Percentiles rank a stretch among this genome's conserved stretches.
These are phyloP conservation scores for Rhodeus uyekii DNA, from an alignment of 2,797 vertebrate species.

Conservation along the genomic window DNA sequence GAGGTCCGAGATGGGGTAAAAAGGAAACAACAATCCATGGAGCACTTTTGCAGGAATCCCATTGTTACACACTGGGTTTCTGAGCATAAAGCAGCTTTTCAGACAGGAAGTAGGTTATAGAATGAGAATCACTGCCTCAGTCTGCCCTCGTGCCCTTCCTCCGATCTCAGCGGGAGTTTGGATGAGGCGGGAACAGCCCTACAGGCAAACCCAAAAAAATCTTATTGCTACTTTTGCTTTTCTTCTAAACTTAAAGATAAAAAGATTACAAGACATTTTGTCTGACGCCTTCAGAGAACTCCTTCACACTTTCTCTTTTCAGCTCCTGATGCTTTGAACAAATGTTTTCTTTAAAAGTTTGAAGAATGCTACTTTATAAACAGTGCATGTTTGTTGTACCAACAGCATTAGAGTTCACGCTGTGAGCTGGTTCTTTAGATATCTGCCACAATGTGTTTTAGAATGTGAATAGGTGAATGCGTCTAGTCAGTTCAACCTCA, in stretches of 20 bases:
- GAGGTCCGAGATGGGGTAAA: neutral
- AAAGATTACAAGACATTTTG: conserved; percentile 22
- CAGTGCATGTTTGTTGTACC: conserved; percentile 1
- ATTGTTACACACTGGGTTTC: neutral
- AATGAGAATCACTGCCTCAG: conserved; percentile 14
- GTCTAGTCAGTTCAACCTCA: neutral
- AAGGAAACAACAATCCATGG: conserved; percentile 62
- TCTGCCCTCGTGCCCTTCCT: conserved; percentile 7
- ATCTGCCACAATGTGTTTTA: neutral
- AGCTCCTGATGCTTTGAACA: conserved; percentile 7
- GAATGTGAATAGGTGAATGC: neutral
- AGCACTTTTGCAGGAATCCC: conserved; percentile 58
- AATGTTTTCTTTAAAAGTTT: conserved; percentile 7
- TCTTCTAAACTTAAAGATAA: conserved; percentile 38
- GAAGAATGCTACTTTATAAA: conserved; percentile 23
- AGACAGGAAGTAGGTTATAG: conserved; percentile 34
- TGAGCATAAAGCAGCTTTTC: conserved; percentile 4
- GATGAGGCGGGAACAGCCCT: conserved; percentile 54
- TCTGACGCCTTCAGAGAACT: conserved; percentile 6
- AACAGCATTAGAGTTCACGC: neutral
- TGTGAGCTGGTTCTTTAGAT: conserved; percentile 13
- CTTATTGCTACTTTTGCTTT: conserved; percentile 35
- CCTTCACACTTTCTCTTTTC: neutral
- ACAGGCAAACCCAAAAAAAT: conserved; percentile 59
- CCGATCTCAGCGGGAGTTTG: conserved; percentile 28